Evolutionary conservation across 1,140 invertebrate species (phyloP).

Genomic region (Caenorhabditis tropicalis): DNA sequence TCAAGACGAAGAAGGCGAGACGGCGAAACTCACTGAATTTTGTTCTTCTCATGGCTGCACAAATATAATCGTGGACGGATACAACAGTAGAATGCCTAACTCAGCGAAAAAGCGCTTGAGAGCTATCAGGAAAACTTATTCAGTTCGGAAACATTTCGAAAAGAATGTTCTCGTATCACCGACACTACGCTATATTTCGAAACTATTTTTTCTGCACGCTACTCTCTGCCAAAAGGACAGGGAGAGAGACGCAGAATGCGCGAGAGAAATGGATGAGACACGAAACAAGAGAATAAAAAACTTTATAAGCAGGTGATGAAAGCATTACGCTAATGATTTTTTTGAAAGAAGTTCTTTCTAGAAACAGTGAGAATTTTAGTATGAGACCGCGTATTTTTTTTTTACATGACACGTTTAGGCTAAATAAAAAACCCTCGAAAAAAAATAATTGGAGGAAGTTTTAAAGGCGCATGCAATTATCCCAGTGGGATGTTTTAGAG

Average conservation of each 20-base stretch:
- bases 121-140: background rate
- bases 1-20: background rate
- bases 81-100: background rate
- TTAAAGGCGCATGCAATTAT: background rate
- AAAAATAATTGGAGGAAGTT: background rate
- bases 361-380: too few species aligned
- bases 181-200: conserved; percentile 33
- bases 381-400: too few species aligned
- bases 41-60: conserved; percentile 33
- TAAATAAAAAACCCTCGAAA: background rate
- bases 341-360: too few species aligned
- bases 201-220: background rate
- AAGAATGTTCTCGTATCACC: conserved; percentile 31
- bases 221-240: background rate
- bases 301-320: background rate
- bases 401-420: too few species aligned
- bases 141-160: conserved; percentile 13
- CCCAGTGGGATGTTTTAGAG: background rate
- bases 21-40: conserved; percentile 4
- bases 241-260: background rate
- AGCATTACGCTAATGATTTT: background rate
- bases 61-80: background rate
- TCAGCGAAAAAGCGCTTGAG: background rate
- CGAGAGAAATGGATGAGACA: background rate
- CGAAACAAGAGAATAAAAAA: background rate